Evolutionary conservation across 92 coral and sea anemone species (phyloP), one percentile per base, ranked within the genome.

Genomic region (Plumapathes pennacea): DNA sequence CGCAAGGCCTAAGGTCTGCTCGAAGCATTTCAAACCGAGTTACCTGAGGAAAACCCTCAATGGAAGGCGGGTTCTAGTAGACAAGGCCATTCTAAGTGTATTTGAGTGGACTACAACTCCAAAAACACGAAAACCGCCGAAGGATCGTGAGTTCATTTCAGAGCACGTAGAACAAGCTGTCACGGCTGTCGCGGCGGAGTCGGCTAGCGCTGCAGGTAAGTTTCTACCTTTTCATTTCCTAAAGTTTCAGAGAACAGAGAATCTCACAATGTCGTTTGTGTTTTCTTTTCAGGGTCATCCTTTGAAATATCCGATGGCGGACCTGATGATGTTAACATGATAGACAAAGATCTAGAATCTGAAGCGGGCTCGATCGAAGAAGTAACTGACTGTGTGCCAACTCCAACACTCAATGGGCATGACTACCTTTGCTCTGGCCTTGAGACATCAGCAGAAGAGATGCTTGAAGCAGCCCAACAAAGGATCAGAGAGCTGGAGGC

Each of bases 81-180:
- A 59, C 40, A 57, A 57, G 23, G 77, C 68, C 31, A 45, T 70
- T 14, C 71, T 49, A 29, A 29, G 44, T 9, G 32, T 45, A 10
- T 62, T 69, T 60, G 31, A 66, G 64, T 67, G 64, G 67, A 39
- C 67, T 38, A 59, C 38, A 38, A 46, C 67, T 38, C 47, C 32
- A 37, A 64, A 64, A 53, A 53, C 46, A 53, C 57, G 60, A 53
- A 50, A 37, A 48, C 37, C 28, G 46, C 45, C 20, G 27, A 31
- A 56, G 25, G 25, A 40, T 34, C 23, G 46, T 6, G 63, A 56
- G 25, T 0, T 22, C 2, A 17, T n/a, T n/a, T n/a, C n/a, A n/a
- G n/a, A n/a, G n/a, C n/a, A n/a, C n/a, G n/a, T n/a, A n/a, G n/a
- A n/a, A n/a, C n/a, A n/a, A n/a, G n/a, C n/a, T n/a, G n/a, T n/a